These are phyloP conservation scores for Rhinoderma darwinii DNA, from an alignment of 2,113 vertebrate genomes.

Conservation along the genomic window DNA sequence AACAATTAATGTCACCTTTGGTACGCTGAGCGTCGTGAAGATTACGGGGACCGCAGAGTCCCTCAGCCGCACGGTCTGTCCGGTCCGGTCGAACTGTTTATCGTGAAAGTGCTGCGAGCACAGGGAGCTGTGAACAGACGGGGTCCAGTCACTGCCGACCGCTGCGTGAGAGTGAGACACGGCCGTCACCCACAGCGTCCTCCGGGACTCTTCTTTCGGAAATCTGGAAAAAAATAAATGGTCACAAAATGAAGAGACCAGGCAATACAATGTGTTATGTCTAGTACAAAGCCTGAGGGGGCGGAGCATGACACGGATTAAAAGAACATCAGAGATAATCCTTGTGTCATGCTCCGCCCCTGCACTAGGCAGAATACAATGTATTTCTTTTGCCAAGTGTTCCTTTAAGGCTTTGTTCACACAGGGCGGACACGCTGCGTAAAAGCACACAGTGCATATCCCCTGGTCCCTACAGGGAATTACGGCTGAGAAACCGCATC, in stretches of 20 bases:
- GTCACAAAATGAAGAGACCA: not conserved
- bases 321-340: no score
- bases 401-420: no score
- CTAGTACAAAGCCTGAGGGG: no score
- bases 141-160: conserved; percentile 53
- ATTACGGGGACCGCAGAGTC: conserved; percentile 49
- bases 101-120: conserved; percentile 50
- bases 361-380: no score
- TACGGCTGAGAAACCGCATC: no score
- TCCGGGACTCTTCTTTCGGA: conserved; percentile 49
- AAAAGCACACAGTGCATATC: no score
- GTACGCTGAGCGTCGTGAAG: conserved; percentile 8
- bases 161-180: conserved; percentile 40
- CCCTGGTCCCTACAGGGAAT: no score
- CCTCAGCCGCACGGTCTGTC: conserved; percentile 50
- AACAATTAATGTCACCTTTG: conserved; percentile 1
- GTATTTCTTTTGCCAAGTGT: no score
- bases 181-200: conserved; percentile 44
- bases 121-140: conserved; percentile 48
- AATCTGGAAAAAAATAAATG: not conserved
- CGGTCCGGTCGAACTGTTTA: conserved; percentile 53
- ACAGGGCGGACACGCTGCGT: no score
- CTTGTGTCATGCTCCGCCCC: no score
- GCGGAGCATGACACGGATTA: no score
- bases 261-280: not conserved